These are phyloP conservation scores for Thereva nobilitata DNA, from an alignment of 2,888 invertebrate species.

Conservation along the genomic window DNA sequence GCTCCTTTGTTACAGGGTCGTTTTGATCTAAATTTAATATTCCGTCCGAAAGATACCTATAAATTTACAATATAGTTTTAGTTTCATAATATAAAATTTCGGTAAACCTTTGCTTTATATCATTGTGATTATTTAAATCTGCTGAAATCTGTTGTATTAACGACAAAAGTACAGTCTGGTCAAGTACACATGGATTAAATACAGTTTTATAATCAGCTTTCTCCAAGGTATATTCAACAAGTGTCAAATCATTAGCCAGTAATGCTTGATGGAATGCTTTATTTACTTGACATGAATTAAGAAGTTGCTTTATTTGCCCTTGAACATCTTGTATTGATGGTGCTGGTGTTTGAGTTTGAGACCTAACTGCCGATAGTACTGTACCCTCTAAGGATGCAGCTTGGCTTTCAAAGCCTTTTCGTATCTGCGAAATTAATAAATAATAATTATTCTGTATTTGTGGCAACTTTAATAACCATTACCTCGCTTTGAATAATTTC, in stretches of 20 bases:
- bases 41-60: conserved; percentile 85
- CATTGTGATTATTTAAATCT: conserved; percentile 82
- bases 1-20: conserved; percentile 80
- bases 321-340: conserved; percentile 65
- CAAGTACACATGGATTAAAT: conserved; percentile 76
- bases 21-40: conserved; percentile 77
- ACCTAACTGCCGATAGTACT: conserved; percentile 65
- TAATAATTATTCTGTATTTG: conserved; percentile 1
- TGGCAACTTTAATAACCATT: not conserved
- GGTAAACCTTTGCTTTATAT: conserved; percentile 75
- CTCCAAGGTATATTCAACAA: conserved; percentile 87
- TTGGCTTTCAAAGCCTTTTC: conserved; percentile 64
- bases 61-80: conserved; percentile 45
- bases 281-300: conserved; percentile 76
- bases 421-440: conserved; percentile 46
- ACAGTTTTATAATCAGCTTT: conserved; percentile 78
- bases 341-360: conserved; percentile 76
- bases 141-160: conserved; percentile 93
- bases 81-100: not conserved
- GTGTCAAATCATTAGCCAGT: conserved; percentile 80
- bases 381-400: conserved; percentile 64
- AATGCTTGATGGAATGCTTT: conserved; percentile 91
- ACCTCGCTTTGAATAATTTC: conserved; percentile 55
- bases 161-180: conserved; percentile 88
- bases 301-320: conserved; percentile 70